Conservation (phyloP, 1,140 invertebrate genomes). For the Hycleus phaleratus region DNA sequence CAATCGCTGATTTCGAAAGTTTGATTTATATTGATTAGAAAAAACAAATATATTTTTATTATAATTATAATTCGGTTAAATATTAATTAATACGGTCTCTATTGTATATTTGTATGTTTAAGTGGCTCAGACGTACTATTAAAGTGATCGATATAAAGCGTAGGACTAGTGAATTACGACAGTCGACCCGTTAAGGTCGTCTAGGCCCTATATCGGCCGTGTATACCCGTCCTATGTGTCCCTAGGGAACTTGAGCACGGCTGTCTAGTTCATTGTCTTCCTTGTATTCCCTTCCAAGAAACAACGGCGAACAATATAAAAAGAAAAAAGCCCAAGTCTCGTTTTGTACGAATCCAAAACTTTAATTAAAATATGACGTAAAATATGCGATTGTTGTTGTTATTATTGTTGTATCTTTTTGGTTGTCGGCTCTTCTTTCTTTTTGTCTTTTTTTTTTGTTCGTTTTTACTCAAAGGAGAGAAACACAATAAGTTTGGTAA, state of each 20-base stretch:
- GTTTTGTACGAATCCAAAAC: constrained; percentile 14
- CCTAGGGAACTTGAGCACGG: constrained; percentile 12
- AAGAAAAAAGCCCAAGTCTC: not conserved
- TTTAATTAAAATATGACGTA: constrained; percentile 26
- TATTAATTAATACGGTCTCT: not conserved
- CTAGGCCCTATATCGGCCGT: constrained; percentile 14
- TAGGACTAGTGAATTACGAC: constrained; percentile 13
- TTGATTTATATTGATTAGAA: too few relatives aligned
- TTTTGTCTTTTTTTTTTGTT: too few relatives aligned
- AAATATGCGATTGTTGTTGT: constrained; percentile 15
- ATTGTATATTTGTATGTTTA: constrained; percentile 14
- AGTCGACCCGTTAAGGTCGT: constrained; percentile 11
- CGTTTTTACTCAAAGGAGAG: not conserved
- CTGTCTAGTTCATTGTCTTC: constrained; percentile 16
- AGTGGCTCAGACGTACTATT: constrained; percentile 18
- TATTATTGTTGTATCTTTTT: not conserved
- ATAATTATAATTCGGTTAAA: too few relatives aligned
- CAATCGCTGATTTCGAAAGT: too few relatives aligned
- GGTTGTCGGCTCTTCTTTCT: not conserved
- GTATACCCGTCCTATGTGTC: constrained; percentile 12
- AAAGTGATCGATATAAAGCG: constrained; percentile 18
- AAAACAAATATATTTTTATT: too few relatives aligned
- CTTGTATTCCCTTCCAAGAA: constrained; percentile 7
- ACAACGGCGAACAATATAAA: too few relatives aligned
- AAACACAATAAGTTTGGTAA: constrained; percentile 10